These are phyloP conservation scores for Cheilosia variabilis DNA, from an alignment of 2,888 invertebrate species.

Conservation along the genomic window DNA sequence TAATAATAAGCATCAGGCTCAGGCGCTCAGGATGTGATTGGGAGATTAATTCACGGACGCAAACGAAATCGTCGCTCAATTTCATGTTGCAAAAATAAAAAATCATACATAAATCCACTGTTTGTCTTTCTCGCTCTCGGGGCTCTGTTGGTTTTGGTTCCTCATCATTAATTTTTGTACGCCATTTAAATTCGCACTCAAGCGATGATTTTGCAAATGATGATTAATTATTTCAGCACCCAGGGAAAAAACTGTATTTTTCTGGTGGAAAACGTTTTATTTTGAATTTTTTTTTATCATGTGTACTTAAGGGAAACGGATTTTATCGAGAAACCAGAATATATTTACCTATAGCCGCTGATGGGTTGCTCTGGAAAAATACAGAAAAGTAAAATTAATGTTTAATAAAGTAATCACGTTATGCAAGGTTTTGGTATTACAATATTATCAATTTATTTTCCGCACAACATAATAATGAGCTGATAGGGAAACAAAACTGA, in stretches of 20 bases:
- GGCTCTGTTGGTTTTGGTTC: background rate
- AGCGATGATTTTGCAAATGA: slow-evolving; percentile 38
- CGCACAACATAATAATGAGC: too few relatives aligned
- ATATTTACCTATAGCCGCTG: slow-evolving; percentile 39
- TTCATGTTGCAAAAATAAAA: background rate
- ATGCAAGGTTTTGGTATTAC: too few relatives aligned
- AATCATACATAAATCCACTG: too few relatives aligned
- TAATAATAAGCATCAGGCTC: slow-evolving; percentile 18
- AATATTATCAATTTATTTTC: too few relatives aligned
- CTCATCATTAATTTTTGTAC: slow-evolving; percentile 30
- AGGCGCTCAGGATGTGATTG: slow-evolving; percentile 14
- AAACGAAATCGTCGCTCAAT: background rate
- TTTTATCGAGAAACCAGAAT: too few relatives aligned
- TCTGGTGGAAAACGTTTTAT: too few relatives aligned
- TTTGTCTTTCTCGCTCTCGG: background rate
- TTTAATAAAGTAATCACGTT: background rate
- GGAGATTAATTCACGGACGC: background rate
- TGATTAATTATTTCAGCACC: slow-evolving; percentile 56
- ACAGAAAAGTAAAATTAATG: slow-evolving; percentile 2
- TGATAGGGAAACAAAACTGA: too few relatives aligned
- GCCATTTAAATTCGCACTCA: slow-evolving; percentile 28
- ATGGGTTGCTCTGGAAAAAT: slow-evolving; percentile 28
- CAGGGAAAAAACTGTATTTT: background rate
- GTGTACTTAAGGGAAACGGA: background rate
- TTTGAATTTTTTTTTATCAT: too few relatives aligned